These are phyloP conservation scores for Lerema accius DNA, from an alignment of 1,140 invertebrate species.

Conservation along the genomic window DNA sequence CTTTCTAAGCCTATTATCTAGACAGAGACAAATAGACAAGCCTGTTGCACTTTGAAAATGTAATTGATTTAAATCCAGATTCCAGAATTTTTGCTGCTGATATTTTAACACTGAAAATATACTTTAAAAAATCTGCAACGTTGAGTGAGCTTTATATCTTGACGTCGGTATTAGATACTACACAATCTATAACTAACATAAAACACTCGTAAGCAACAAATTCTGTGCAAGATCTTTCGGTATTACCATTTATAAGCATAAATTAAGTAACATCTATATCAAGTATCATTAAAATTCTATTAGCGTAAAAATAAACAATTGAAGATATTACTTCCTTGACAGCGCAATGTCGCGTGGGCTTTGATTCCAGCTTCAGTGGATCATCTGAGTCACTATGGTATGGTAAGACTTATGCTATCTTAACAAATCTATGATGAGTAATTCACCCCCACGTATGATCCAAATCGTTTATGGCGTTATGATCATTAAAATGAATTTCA, in stretches of 20 bases:
- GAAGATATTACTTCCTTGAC: constrained; percentile 18
- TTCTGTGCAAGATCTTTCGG: too few relatives aligned
- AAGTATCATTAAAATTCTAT: constrained; percentile 9
- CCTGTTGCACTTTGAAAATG: constrained; percentile 25
- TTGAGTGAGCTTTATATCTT: too few relatives aligned
- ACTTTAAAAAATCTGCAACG: too few relatives aligned
- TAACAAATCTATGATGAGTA: constrained; percentile 46
- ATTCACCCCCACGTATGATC: constrained; percentile 38
- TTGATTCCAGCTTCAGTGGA: constrained; percentile 21
- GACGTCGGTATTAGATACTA: too few relatives aligned
- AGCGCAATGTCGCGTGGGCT: constrained; percentile 37
- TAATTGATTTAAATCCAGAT: background rate
- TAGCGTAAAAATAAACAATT: constrained; percentile 11
- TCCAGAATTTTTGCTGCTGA: background rate
- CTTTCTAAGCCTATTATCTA: constrained; percentile 37
- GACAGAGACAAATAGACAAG: constrained; percentile 38
- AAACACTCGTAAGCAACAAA: too few relatives aligned
- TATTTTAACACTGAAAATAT: too few relatives aligned
- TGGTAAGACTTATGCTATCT: constrained; percentile 32
- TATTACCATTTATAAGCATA: background rate
- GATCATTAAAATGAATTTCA: background rate
- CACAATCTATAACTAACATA: too few relatives aligned
- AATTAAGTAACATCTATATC: background rate
- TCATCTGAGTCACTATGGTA: constrained; percentile 41
- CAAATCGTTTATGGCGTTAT: background rate